Evolutionary conservation across 2,113 vertebrate genomes (phyloP).

Genomic region (Butorides virescens): DNA sequence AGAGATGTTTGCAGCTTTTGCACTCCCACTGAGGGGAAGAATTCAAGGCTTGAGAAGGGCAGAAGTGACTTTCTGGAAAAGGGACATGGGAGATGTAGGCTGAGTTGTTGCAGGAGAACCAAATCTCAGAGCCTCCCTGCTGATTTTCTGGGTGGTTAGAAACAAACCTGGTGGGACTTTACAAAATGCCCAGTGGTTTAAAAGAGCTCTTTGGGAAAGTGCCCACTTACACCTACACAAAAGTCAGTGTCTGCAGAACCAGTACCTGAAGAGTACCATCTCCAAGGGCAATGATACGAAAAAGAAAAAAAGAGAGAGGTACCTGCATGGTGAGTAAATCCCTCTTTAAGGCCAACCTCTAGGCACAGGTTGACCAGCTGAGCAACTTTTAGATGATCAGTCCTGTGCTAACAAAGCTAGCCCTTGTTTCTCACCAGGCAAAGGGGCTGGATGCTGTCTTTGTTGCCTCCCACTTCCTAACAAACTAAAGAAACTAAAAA

Average conservation of each 20-base stretch:
- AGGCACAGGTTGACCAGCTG: not conserved
- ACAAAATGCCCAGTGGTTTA: not conserved
- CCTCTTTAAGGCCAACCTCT: not conserved
- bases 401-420: not conserved
- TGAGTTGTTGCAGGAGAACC: not conserved
- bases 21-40: not conserved
- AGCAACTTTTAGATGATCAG: not conserved
- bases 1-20: not conserved
- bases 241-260: not conserved
- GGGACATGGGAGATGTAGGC: not conserved
- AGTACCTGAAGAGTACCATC: not conserved
- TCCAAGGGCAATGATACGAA: fast-evolving
- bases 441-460: not conserved
- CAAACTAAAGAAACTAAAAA: not conserved
- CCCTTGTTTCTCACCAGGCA: not conserved
- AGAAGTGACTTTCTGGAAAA: not conserved
- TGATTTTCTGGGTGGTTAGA: not conserved
- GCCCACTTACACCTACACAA: not conserved
- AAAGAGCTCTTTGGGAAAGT: not conserved
- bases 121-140: not conserved
- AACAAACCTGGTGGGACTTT: not conserved
- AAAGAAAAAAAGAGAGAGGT: too few species aligned
- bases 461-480: not conserved
- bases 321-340: not conserved
- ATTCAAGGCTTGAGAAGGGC: not conserved